Conservation (phyloP, 2,113 vertebrate species). For the Lathamus discolor region DNA sequence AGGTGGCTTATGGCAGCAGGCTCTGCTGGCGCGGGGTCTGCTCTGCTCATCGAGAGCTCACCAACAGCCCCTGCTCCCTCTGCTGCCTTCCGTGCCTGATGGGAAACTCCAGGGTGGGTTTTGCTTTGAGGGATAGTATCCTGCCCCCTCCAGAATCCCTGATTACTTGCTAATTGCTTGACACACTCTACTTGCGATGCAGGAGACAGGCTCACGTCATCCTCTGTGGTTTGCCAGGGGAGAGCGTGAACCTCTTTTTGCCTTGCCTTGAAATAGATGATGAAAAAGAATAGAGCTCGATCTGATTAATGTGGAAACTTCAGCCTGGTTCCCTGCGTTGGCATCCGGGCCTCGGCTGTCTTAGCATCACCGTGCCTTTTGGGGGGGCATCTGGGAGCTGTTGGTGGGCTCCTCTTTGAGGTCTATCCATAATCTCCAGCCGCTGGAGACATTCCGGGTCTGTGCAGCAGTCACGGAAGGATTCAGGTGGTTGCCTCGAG, state of each 20-base stretch:
- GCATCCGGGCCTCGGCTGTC: not conserved
- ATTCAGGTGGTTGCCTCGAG: constrained; percentile 59
- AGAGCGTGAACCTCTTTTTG: constrained; percentile 47
- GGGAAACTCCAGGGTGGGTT: constrained; percentile 41
- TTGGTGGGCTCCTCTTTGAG: not conserved
- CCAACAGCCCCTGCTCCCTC: constrained; percentile 46
- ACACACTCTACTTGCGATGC: constrained; percentile 56
- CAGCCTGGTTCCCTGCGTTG: constrained; percentile 9
- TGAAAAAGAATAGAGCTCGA: constrained; percentile 50
- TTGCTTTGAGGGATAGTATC: constrained; percentile 43
- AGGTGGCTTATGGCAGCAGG: constrained; percentile 7
- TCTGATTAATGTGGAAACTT: constrained; percentile 62
- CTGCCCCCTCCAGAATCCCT: constrained; percentile 64
- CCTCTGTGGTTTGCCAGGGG: constrained; percentile 60
- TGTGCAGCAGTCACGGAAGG: constrained; percentile 11
- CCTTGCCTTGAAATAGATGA: constrained; percentile 58
- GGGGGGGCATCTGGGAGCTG: not conserved
- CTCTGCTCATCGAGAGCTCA: not conserved
- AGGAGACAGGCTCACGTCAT: constrained; percentile 56
- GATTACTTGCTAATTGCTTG: constrained; percentile 69
- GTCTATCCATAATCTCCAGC: not conserved
- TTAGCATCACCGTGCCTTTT: not conserved
- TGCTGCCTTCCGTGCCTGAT: constrained; percentile 12
- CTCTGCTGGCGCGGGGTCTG: not conserved
- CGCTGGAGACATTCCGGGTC: not conserved